Conservation (phyloP, 2,113 vertebrate genomes). For the Clarias macrocephalus region DNA sequence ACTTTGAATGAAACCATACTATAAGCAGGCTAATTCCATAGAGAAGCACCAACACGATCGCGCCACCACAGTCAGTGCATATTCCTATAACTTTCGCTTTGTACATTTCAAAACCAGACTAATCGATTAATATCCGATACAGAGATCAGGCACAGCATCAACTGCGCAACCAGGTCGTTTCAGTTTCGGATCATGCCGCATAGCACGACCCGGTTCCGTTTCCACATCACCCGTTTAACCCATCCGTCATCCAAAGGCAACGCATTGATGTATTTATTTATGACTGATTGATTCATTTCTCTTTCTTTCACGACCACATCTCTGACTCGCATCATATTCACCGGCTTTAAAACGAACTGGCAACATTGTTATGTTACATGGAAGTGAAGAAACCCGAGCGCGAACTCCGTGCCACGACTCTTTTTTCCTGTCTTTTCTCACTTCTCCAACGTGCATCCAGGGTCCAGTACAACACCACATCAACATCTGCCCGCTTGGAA, state of each 20-base stretch:
- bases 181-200: slow-evolving; percentile 10
- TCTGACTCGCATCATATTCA: not conserved
- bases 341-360: not conserved
- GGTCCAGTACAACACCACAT: not conserved
- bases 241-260: not conserved
- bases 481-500: not conserved
- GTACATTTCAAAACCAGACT: not conserved
- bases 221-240: not conserved
- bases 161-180: not conserved
- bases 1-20: not conserved
- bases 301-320: not conserved
- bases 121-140: too few relatives aligned
- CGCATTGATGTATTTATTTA: not conserved
- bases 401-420: slow-evolving; percentile 1
- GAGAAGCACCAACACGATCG: not conserved
- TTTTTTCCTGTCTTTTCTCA: not conserved
- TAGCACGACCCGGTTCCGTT: not conserved
- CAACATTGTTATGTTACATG: not conserved
- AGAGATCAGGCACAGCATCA: not conserved
- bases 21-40: too few relatives aligned
- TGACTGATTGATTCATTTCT: too few relatives aligned
- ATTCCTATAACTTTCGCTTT: not conserved
- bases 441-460: slow-evolving; percentile 1
- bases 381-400: slow-evolving; percentile 21
- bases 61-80: not conserved